phyloP scores from a whole-genome alignment of 1,140 invertebrate species.

The Metaphire vulgaris region DNA sequence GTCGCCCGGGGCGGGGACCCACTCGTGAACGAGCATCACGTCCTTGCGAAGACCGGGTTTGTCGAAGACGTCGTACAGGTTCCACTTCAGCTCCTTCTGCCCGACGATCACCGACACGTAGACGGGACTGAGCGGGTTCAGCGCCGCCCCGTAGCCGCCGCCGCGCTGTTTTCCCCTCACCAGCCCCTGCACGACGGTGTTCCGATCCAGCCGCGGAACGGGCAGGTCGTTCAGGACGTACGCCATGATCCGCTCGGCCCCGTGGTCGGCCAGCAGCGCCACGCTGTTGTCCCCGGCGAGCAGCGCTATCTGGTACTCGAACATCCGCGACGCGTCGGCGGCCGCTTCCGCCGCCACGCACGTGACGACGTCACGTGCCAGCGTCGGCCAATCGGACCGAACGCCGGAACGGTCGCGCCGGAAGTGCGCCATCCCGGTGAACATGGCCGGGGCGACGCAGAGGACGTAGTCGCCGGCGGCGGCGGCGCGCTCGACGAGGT shows the following conservation, averaged over 20 bases:
- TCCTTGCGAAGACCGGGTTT: conserved; percentile 28
- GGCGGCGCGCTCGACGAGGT: neutral
- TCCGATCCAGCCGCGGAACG: conserved; percentile 17
- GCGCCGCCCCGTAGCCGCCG: neutral
- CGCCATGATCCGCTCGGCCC: conserved; percentile 16
- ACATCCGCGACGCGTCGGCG: conserved; percentile 22
- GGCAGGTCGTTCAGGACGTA: neutral
- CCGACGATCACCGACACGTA: conserved; percentile 23
- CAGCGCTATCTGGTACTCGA: conserved; percentile 28
- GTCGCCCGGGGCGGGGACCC: neutral
- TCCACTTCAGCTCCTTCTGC: conserved; percentile 29
- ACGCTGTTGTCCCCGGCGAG: conserved; percentile 11
- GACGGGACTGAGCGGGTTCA: too few relatives aligned
- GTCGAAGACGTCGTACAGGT: conserved; percentile 27
- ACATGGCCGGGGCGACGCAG: neutral
- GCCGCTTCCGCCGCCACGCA: conserved; percentile 24
- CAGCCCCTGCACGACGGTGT: conserved; percentile 20
- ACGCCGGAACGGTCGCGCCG: conserved; percentile 8
- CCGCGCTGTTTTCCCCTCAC: conserved; percentile 1
- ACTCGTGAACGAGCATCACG: conserved; percentile 1
- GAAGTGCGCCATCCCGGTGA: conserved; percentile 13
- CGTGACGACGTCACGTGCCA: conserved; percentile 24
- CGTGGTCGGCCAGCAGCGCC: conserved; percentile 14
- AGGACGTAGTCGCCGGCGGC: neutral
- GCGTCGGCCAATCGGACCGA: conserved; percentile 18